These are phyloP conservation scores for Cacatua alba DNA, from an alignment of 2,113 vertebrate genomes.

Conservation along the genomic window DNA sequence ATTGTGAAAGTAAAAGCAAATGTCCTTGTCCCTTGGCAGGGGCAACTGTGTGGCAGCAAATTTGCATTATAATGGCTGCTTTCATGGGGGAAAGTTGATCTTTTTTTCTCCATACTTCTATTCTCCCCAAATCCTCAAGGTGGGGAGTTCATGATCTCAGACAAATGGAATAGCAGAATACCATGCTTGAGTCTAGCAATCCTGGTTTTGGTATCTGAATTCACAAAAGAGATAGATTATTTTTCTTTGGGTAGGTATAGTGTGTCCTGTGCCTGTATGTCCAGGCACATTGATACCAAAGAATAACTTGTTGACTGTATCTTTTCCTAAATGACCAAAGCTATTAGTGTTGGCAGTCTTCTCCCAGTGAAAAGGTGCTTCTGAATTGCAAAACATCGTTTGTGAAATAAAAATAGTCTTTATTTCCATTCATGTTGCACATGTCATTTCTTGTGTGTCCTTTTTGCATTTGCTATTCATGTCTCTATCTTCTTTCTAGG, in stretches of 20 bases:
- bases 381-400: neutral
- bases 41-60: neutral
- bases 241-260: neutral
- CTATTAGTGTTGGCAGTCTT: neutral
- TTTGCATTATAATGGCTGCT: neutral
- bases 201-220: neutral
- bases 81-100: neutral
- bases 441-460: neutral
- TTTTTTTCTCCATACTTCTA: neutral
- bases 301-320: neutral
- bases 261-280: accelerated
- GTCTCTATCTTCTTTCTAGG: neutral
- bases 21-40: neutral
- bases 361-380: neutral
- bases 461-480: neutral
- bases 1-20: constrained; percentile 14
- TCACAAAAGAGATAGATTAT: neutral
- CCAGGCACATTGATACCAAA: neutral
- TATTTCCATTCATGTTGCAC: neutral
- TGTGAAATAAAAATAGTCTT: neutral
- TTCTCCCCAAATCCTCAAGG: neutral
- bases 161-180: neutral
- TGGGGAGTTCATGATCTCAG: neutral
- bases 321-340: neutral
- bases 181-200: neutral